Evolutionary conservation across 2,888 invertebrate genomes (phyloP).

Genomic region (Pristionchus fissidentatus): DNA sequence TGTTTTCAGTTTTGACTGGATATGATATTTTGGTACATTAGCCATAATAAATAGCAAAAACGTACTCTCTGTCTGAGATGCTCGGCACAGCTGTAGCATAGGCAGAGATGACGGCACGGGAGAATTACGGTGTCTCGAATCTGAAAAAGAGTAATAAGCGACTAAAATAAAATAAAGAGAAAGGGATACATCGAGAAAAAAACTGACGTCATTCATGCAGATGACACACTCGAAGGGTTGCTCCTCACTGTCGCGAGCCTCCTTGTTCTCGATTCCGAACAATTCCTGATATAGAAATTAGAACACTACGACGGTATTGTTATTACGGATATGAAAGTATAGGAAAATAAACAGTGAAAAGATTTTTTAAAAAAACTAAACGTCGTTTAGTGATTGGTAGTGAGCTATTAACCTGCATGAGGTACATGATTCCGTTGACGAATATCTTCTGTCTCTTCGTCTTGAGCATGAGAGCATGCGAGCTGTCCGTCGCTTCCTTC

Average conservation of each 20-base stretch:
- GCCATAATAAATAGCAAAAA: background rate
- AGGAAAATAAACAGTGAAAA: no score
- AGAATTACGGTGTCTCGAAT: constrained; percentile 94
- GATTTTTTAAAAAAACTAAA: no score
- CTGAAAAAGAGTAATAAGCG: constrained; percentile 73
- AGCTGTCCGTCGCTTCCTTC: constrained; percentile 64
- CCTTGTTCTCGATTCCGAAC: constrained; percentile 98
- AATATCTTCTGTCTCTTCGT: constrained; percentile 97
- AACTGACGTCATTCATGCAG: constrained; percentile 91
- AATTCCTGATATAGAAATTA: constrained; percentile 83
- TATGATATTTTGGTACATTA: no score
- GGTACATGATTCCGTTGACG: constrained; percentile 95
- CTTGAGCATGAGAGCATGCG: constrained; percentile 82
- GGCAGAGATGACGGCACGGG: constrained; percentile 94
- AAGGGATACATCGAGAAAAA: background rate
- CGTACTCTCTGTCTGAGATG: constrained; percentile 88
- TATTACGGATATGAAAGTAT: no score
- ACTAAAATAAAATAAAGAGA: background rate
- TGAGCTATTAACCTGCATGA: constrained; percentile 85
- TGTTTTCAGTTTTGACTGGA: no score
- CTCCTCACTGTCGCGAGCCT: constrained; percentile 81
- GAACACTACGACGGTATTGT: no score
- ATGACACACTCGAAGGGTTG: constrained; percentile 98
- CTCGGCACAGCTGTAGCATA: constrained; percentile 97
- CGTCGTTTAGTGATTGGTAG: no score